phyloP scores from a whole-genome alignment of 2,113 vertebrate species.

The Chamaetylas fuelleborni region DNA sequence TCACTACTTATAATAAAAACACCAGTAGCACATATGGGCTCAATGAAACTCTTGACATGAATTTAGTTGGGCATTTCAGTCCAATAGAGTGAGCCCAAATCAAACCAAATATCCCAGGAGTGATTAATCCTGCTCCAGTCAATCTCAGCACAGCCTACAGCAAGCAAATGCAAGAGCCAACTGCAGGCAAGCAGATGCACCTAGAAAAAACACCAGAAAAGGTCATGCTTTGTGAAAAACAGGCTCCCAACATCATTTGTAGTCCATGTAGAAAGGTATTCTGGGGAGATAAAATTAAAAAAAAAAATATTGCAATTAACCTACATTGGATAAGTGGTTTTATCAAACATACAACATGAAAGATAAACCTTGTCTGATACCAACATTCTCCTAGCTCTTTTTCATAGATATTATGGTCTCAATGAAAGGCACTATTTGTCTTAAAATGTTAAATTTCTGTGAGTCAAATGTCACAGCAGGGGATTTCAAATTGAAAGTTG shows the following conservation, averaged over 20 bases:
- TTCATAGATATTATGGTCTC: not conserved
- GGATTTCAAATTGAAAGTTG: not conserved
- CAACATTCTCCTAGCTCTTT: not conserved
- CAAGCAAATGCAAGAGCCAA: not conserved
- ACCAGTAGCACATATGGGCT: not conserved
- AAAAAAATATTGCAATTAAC: not conserved
- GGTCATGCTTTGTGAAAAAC: not conserved
- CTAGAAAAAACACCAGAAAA: not conserved
- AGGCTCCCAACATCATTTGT: not conserved
- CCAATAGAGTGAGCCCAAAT: not conserved
- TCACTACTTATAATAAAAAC: not conserved
- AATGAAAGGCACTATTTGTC: not conserved
- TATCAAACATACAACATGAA: not conserved
- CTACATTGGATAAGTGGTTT: not conserved
- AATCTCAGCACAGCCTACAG: not conserved
- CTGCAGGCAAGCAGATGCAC: not conserved
- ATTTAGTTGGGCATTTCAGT: not conserved
- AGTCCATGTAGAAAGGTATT: not conserved
- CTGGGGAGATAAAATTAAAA: not conserved
- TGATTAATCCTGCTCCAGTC: not conserved
- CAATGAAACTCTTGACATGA: not conserved
- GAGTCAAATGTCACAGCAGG: accelerated
- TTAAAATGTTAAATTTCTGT: not conserved
- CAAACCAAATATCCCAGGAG: not conserved
- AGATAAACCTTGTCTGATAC: not conserved